A percentile compares a stretch with the other conserved stretches of the same genome.
phyloP scores from a whole-genome alignment of 2,113 vertebrate genomes.

The Cichladusa arquata region DNA sequence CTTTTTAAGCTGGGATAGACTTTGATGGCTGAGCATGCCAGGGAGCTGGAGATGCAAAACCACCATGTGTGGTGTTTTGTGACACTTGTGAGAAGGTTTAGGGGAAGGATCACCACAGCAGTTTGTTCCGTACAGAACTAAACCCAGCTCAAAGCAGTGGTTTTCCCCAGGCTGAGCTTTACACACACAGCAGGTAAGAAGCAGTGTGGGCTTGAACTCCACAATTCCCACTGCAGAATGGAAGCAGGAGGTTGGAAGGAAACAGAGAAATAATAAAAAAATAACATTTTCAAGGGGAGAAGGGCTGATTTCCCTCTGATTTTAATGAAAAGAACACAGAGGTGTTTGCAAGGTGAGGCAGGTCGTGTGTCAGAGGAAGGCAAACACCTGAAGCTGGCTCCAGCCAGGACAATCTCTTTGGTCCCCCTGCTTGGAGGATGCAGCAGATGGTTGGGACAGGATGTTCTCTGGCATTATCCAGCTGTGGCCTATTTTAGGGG shows the following conservation, averaged over 20 bases:
- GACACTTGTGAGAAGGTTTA: not conserved
- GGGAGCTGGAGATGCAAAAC: not conserved
- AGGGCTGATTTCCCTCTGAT: not conserved
- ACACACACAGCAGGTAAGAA: not conserved
- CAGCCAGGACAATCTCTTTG: not conserved
- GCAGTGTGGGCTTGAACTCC: not conserved
- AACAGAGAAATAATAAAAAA: not conserved
- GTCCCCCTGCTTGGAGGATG: accelerated
- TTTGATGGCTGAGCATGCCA: not conserved
- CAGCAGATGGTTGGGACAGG: not conserved
- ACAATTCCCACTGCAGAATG: not conserved
- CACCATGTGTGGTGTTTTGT: not conserved
- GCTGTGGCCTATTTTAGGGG: not conserved
- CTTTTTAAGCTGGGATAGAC: not conserved
- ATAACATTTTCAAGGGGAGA: not conserved
- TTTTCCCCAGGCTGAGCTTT: not conserved
- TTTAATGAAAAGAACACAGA: not conserved
- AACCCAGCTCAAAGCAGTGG: not conserved
- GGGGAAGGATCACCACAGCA: not conserved
- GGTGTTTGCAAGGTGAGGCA: not conserved
- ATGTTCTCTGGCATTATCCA: not conserved
- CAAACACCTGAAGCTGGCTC: not conserved
- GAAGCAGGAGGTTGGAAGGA: not conserved
- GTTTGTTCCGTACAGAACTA: not conserved
- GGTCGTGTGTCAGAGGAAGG: not conserved